Percentiles rank a stretch among this genome's conserved stretches.
Evolutionary conservation across 2,113 vertebrate species (phyloP).

Genomic region (Chamaetylas fuelleborni): DNA sequence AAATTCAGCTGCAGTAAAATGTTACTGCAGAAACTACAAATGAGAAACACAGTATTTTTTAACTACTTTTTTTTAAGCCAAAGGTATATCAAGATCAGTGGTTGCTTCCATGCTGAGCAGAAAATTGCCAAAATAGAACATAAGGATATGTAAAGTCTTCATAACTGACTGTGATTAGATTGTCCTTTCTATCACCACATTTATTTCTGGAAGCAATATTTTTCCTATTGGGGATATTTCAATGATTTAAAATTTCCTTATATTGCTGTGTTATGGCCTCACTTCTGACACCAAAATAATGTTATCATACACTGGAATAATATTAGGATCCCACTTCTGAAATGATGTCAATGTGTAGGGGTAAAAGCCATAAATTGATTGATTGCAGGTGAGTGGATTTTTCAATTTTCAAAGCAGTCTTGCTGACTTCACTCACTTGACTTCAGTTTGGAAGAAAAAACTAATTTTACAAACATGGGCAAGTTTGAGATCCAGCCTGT

Average conservation of each 20-base stretch:
- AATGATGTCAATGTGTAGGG: not conserved
- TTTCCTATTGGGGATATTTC: not conserved
- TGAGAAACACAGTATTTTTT: not conserved
- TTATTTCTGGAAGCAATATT: not conserved
- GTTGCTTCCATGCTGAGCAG: not conserved
- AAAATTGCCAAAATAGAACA: not conserved
- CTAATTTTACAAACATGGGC: not conserved
- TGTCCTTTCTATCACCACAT: not conserved
- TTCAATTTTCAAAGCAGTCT: not conserved
- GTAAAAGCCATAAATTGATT: not conserved
- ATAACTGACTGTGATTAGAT: not conserved
- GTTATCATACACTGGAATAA: not conserved
- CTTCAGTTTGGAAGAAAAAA: not conserved
- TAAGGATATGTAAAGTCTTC: not conserved
- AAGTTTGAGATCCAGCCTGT: not conserved
- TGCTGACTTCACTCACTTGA: not conserved
- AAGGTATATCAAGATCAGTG: not conserved
- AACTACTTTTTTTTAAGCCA: not conserved
- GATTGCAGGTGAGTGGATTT: not conserved
- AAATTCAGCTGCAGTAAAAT: not conserved
- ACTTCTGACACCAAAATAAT: not conserved
- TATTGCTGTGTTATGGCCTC: not conserved
- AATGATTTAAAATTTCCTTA: not conserved
- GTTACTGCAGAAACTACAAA: not conserved
- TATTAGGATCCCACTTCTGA: not conserved